These are phyloP conservation scores for Aplidium turbinatum DNA, from an alignment of 23 tunicate genomes.

Conservation along the genomic window DNA sequence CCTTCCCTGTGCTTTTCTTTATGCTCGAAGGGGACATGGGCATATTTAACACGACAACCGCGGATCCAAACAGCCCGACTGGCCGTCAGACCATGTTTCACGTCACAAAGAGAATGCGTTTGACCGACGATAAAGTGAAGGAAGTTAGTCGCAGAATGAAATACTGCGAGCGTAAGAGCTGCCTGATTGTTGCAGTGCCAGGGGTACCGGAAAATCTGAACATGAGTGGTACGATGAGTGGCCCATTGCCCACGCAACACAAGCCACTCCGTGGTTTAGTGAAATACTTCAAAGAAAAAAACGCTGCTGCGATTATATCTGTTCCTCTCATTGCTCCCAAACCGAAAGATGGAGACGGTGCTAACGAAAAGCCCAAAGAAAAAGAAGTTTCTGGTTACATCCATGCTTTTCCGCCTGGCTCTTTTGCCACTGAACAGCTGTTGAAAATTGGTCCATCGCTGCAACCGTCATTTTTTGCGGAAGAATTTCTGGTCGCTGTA, in stretches of 20 bases:
- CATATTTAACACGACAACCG: constrained; percentile 65
- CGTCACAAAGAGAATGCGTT: constrained; percentile 61
- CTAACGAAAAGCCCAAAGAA: constrained; percentile 34
- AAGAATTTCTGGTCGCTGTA: constrained; percentile 75
- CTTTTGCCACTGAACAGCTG: constrained; percentile 71
- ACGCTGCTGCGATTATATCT: constrained; percentile 79
- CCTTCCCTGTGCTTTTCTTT: constrained; percentile 85
- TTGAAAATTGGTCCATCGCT: constrained; percentile 77
- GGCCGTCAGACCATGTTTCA: constrained; percentile 68
- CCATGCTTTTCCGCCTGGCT: constrained; percentile 90
- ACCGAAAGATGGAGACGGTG: constrained; percentile 10
- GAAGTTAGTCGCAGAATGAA: constrained; percentile 65
- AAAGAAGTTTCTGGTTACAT: constrained; percentile 67
- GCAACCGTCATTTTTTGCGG: constrained; percentile 73
- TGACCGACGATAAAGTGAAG: constrained; percentile 61
- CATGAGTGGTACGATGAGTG: constrained; percentile 57
- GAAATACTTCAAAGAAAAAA: constrained; percentile 88
- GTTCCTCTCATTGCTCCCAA: constrained; percentile 42
- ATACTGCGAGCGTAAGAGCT: constrained; percentile 48
- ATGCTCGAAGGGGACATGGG: constrained; percentile 91
- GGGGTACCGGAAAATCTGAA: constrained; percentile 79
- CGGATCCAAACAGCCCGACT: constrained; percentile 81
- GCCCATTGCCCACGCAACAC: constrained; percentile 68
- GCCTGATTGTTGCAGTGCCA: constrained; percentile 84
- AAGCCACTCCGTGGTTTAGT: constrained; percentile 89